These are phyloP conservation scores for Erethizon dorsatum DNA, from an alignment of 2,797 vertebrate genomes.

Conservation along the genomic window DNA sequence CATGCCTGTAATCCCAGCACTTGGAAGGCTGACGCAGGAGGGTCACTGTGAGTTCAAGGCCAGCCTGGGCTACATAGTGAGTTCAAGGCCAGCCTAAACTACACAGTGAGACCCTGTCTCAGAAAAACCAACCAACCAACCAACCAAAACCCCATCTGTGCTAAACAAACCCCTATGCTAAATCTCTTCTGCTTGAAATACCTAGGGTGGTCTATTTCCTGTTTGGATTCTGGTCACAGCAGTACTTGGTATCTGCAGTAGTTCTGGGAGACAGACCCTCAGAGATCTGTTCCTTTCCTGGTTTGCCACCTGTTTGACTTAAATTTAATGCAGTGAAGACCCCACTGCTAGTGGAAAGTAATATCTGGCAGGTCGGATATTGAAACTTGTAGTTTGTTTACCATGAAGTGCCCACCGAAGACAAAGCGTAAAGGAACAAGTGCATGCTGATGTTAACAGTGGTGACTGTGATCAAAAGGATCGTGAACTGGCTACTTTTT, in stretches of 20 bases:
- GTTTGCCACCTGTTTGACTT: not conserved
- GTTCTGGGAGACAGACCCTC: not conserved
- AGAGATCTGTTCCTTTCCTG: not conserved
- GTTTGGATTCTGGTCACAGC: not conserved
- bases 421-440: not conserved
- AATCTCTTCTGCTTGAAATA: not conserved
- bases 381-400: not conserved
- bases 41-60: not conserved
- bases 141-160: not conserved
- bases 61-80: not conserved
- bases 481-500: not conserved
- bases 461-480: not conserved
- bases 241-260: not conserved
- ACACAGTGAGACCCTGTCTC: not conserved
- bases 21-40: not conserved
- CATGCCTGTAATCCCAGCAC: not conserved
- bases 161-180: not conserved
- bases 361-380: fast-evolving
- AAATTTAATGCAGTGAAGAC: not conserved
- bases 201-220: not conserved
- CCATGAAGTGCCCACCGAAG: not conserved
- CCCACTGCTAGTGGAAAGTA: not conserved
- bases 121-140: not conserved
- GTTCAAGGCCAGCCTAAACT: not conserved
- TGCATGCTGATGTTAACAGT: not conserved